phyloP scores from a whole-genome alignment of 2,113 vertebrate genomes.

The Microtus pennsylvanicus region DNA sequence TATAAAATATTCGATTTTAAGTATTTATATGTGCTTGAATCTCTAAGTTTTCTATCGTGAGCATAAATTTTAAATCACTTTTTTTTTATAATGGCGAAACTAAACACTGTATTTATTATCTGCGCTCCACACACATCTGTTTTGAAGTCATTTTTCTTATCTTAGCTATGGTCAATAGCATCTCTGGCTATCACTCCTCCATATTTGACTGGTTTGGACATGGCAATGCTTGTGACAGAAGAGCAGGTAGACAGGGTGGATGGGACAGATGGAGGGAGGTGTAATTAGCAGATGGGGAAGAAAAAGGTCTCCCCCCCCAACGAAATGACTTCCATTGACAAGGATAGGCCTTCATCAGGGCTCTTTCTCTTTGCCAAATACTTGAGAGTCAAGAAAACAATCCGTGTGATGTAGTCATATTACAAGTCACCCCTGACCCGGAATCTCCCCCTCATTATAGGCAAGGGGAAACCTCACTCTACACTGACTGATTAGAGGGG shows the following conservation, averaged over 20 bases:
- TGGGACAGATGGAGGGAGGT: neutral
- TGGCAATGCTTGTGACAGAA: neutral
- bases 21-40: neutral
- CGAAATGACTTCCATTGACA: neutral
- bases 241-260: neutral
- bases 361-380: neutral
- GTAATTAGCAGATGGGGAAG: neutral
- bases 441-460: fast-evolving
- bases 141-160: neutral
- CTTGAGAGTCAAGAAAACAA: neutral
- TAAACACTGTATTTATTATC: too few species aligned
- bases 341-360: neutral
- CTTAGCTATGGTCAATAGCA: neutral
- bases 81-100: neutral
- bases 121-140: too few species aligned
- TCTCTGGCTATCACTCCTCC: neutral
- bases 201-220: neutral
- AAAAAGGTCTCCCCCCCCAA: neutral
- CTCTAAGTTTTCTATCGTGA: neutral
- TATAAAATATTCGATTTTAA: neutral
- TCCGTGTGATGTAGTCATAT: neutral
- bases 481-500: neutral
- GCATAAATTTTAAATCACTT: neutral
- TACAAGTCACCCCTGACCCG: neutral
- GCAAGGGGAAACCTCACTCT: neutral